These are phyloP conservation scores for Rhinopomastus cyanomelas DNA, from an alignment of 2,113 vertebrate species.

Conservation along the genomic window DNA sequence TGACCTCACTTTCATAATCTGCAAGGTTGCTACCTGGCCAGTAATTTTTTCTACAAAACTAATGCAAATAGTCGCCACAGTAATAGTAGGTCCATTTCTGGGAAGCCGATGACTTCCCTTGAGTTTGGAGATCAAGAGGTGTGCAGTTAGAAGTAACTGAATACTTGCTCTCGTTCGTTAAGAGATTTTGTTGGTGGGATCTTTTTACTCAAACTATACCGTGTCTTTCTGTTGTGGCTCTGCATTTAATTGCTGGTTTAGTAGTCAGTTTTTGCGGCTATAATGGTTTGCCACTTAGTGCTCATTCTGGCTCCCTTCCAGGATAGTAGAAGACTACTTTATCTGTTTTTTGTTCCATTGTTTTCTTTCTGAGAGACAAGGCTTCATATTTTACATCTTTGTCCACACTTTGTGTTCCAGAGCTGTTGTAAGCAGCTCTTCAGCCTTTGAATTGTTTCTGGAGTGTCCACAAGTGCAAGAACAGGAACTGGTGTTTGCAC, in stretches of 20 bases:
- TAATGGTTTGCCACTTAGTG: background rate
- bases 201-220: background rate
- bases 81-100: background rate
- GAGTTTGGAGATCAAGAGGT: background rate
- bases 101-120: background rate
- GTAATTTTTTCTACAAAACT: background rate
- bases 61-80: background rate
- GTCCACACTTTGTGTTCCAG: background rate
- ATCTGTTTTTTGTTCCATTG: background rate
- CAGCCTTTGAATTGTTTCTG: constrained; percentile 6
- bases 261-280: background rate
- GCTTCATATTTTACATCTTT: background rate
- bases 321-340: background rate
- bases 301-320: background rate
- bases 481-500: background rate
- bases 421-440: background rate
- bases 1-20: too few species aligned
- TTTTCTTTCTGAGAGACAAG: background rate
- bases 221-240: background rate
- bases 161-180: background rate
- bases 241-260: background rate
- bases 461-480: background rate
- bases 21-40: background rate
- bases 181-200: background rate
- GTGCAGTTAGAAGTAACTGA: background rate